These are phyloP conservation scores for Aphis gossypii DNA, from an alignment of 1,140 invertebrate genomes.

Conservation along the genomic window DNA sequence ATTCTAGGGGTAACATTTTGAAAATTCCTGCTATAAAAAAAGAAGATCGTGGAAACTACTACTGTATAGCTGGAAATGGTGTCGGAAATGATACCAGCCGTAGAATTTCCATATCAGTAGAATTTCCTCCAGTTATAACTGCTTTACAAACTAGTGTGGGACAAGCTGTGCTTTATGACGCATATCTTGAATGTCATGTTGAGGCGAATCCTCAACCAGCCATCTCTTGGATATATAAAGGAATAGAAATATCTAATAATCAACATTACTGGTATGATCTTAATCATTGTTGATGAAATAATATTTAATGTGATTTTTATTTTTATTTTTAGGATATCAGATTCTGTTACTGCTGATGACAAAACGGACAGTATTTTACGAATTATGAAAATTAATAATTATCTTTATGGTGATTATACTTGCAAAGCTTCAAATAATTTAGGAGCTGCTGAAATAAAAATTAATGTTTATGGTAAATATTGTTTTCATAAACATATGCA, in stretches of 20 bases:
- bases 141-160: constrained; percentile 81
- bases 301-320: too few species aligned
- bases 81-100: constrained; percentile 74
- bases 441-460: constrained; percentile 77
- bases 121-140: constrained; percentile 85
- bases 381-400: constrained; percentile 90
- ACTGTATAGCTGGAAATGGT: constrained; percentile 79
- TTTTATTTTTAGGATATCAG: constrained; percentile 73
- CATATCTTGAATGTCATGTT: too few species aligned
- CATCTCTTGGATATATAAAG: too few species aligned
- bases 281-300: background rate
- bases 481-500: background rate
- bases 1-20: constrained; percentile 80
- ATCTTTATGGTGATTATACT: constrained; percentile 84
- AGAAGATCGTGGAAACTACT: constrained; percentile 90
- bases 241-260: constrained; percentile 84
- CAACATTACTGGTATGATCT: constrained; percentile 78
- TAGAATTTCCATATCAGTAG: constrained; percentile 89
- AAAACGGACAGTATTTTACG: constrained; percentile 87
- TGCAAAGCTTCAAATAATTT: constrained; percentile 89
- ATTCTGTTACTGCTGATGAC: constrained; percentile 88
- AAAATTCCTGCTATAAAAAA: constrained; percentile 81
- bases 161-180: too few species aligned
- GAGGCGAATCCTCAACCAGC: too few species aligned
- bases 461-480: constrained; percentile 83